Evolutionary conservation across 1,140 invertebrate species (phyloP).

Genomic region (Ips typographus): DNA sequence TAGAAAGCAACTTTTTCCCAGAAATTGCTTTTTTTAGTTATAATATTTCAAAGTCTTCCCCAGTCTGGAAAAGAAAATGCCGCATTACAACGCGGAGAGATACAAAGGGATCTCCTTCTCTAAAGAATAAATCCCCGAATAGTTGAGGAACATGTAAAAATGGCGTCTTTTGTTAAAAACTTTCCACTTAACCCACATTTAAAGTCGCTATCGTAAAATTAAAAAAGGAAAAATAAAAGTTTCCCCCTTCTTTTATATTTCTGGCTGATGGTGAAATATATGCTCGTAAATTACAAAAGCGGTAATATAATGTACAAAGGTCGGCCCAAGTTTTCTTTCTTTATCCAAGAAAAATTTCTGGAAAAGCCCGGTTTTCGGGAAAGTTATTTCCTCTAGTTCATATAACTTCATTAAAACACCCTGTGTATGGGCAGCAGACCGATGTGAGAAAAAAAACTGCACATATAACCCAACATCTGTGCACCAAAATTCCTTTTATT

Average conservation of each 20-base stretch:
- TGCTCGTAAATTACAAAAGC: slow-evolving; percentile 30
- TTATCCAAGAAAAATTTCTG: slow-evolving; percentile 11
- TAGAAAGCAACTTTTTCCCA: neutral
- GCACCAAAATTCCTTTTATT: neutral
- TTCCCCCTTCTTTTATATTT: slow-evolving; percentile 19
- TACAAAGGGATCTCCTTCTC: neutral
- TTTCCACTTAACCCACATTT: slow-evolving; percentile 27
- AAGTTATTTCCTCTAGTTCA: too few species aligned
- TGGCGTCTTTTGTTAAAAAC: slow-evolving; percentile 19
- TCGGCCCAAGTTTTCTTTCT: slow-evolving; percentile 23
- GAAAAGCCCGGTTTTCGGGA: too few species aligned
- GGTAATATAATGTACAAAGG: slow-evolving; percentile 23
- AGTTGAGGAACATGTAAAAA: slow-evolving; percentile 2
- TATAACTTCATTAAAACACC: too few species aligned
- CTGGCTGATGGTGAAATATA: slow-evolving; percentile 24
- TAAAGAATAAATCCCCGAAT: slow-evolving; percentile 2
- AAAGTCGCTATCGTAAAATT: slow-evolving; percentile 27
- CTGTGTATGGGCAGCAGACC: too few species aligned
- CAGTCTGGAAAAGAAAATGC: too few species aligned
- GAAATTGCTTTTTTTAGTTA: too few species aligned
- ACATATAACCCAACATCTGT: neutral
- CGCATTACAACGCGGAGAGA: too few species aligned
- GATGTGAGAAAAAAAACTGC: too few species aligned
- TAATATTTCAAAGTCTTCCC: too few species aligned
- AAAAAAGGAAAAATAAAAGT: slow-evolving; percentile 14